These are phyloP conservation scores for Camponotus vicinus DNA, from an alignment of 1,140 invertebrate genomes.

Conservation along the genomic window DNA sequence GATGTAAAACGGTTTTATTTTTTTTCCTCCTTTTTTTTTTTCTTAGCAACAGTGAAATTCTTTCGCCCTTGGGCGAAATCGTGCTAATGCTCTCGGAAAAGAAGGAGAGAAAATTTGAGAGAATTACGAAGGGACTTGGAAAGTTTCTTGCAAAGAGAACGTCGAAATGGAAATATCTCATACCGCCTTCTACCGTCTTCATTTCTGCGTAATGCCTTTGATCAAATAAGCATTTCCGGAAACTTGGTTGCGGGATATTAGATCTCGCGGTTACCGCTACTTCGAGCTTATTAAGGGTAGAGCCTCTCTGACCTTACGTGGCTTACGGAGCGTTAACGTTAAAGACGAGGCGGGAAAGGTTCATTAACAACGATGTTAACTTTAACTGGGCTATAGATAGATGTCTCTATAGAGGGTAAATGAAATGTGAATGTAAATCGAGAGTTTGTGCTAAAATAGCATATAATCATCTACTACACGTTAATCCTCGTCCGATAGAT, in stretches of 20 bases:
- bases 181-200: not conserved
- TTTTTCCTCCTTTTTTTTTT: not conserved
- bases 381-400: slow-evolving; percentile 20
- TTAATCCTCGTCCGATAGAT: too few relatives aligned
- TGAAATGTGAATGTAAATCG: not conserved
- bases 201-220: slow-evolving; percentile 20
- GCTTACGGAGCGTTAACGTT: slow-evolving; percentile 34
- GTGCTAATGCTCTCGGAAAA: slow-evolving; percentile 24
- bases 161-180: slow-evolving; percentile 49
- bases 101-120: slow-evolving; percentile 24
- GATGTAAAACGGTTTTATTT: slow-evolving; percentile 13
- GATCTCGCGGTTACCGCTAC: not conserved
- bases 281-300: not conserved
- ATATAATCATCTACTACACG: not conserved
- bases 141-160: slow-evolving; percentile 32
- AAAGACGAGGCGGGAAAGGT: slow-evolving; percentile 12
- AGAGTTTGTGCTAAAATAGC: not conserved
- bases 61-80: slow-evolving; percentile 31
- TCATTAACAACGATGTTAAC: not conserved
- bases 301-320: slow-evolving; percentile 18
- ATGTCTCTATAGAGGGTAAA: not conserved
- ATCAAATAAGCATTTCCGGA: slow-evolving; percentile 27
- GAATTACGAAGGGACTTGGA: not conserved
- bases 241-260: slow-evolving; percentile 16
- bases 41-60: not conserved